These are phyloP conservation scores for Latrodectus elegans DNA, from an alignment of 2,888 invertebrate genomes.

Conservation along the genomic window DNA sequence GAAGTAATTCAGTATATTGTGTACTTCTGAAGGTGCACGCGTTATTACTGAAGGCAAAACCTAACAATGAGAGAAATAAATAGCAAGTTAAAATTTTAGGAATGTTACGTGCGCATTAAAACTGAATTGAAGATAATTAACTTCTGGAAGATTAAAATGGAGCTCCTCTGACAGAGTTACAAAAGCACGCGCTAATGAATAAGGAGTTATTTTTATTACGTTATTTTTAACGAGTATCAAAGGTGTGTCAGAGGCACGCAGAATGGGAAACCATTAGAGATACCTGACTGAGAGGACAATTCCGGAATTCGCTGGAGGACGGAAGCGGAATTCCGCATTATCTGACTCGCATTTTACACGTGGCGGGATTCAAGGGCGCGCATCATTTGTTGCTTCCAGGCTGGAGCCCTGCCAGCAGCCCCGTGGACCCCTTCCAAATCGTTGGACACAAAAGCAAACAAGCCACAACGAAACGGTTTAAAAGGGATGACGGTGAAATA, in stretches of 20 bases:
- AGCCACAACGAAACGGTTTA: conserved; percentile 8
- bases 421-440: conserved; percentile 14
- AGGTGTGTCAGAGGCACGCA: background rate
- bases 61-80: no score
- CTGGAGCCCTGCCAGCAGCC: conserved; percentile 1
- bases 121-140: no score
- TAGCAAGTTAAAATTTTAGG: no score
- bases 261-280: background rate
- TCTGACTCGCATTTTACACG: background rate
- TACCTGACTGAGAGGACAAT: background rate
- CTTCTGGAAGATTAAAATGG: no score
- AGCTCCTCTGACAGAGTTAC: no score
- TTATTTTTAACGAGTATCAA: background rate
- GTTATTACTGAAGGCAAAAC: no score
- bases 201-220: background rate
- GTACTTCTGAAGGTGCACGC: no score
- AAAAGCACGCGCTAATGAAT: no score
- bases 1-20: no score
- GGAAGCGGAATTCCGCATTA: background rate
- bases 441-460: conserved; percentile 37
- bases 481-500: conserved; percentile 16
- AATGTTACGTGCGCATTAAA: no score
- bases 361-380: conserved; percentile 16
- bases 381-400: conserved; percentile 21
- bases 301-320: background rate